Conservation (phyloP, 2,113 vertebrate species). For the Calidris pugnax region DNA sequence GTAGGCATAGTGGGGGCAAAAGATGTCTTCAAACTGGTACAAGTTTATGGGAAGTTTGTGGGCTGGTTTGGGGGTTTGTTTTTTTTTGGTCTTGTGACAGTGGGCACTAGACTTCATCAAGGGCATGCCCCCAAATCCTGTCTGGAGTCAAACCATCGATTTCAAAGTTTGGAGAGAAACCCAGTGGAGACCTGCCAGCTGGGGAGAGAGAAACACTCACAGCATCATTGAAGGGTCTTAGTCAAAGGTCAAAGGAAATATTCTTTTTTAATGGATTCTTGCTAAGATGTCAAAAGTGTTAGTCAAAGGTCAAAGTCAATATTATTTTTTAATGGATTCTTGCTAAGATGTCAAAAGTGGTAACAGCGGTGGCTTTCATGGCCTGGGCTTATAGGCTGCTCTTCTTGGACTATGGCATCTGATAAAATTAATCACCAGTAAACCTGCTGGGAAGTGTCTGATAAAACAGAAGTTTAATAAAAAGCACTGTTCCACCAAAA, state of each 20-base stretch:
- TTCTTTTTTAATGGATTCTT: background rate
- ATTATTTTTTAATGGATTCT: background rate
- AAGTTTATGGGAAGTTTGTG: background rate
- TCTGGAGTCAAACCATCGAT: background rate
- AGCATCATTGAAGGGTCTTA: background rate
- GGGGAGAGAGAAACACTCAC: background rate
- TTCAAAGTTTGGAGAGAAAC: background rate
- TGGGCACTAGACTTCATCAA: background rate
- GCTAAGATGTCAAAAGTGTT: background rate
- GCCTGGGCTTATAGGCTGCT: background rate
- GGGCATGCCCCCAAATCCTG: background rate
- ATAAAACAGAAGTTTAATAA: background rate
- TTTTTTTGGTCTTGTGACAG: background rate
- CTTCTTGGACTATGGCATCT: background rate
- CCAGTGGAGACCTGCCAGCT: background rate
- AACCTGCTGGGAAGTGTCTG: background rate
- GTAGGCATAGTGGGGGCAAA: background rate
- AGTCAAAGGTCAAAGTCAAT: background rate
- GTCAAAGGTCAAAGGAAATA: background rate
- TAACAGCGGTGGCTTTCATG: background rate
- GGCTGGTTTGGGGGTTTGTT: background rate
- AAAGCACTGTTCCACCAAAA: background rate
- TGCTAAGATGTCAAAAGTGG: background rate
- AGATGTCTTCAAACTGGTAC: background rate
- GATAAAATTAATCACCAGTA: background rate